These are phyloP conservation scores for Aphaenogaster floridana DNA, from an alignment of 1,140 invertebrate species.

Conservation along the genomic window DNA sequence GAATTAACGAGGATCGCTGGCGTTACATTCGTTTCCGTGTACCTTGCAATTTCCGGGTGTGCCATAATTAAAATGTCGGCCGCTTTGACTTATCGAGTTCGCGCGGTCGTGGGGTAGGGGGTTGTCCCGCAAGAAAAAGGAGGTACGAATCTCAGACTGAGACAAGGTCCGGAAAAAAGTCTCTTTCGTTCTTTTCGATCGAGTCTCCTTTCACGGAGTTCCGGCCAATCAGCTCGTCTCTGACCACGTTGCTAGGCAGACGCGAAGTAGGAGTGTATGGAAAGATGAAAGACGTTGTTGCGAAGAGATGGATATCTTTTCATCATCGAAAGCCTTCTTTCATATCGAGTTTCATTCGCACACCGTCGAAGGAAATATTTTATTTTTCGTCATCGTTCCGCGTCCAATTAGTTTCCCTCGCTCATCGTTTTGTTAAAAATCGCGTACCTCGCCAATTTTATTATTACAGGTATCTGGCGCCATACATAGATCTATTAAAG, in stretches of 20 bases:
- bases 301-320: conserved; percentile 57
- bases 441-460: neutral
- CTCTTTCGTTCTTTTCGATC: conserved; percentile 39
- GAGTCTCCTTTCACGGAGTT: conserved; percentile 67
- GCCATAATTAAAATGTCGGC: conserved; percentile 79
- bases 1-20: conserved; percentile 66
- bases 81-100: conserved; percentile 76
- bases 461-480: neutral
- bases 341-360: conserved; percentile 60
- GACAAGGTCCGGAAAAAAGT: conserved; percentile 52
- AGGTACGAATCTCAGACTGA: conserved; percentile 59
- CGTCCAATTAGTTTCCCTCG: conserved; percentile 48
- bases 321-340: conserved; percentile 70
- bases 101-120: neutral
- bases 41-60: conserved; percentile 71
- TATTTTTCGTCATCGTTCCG: conserved; percentile 54
- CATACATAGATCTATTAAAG: neutral
- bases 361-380: conserved; percentile 49
- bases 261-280: conserved; percentile 41
- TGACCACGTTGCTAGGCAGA: conserved; percentile 44
- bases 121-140: conserved; percentile 38
- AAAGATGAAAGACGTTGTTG: conserved; percentile 70
- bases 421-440: conserved; percentile 13
- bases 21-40: conserved; percentile 72
- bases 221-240: conserved; percentile 71